Percentiles rank a stretch among this genome's conserved stretches.
phyloP scores from a whole-genome alignment of 2,113 vertebrate species.

The Gorsachius goisagi region DNA sequence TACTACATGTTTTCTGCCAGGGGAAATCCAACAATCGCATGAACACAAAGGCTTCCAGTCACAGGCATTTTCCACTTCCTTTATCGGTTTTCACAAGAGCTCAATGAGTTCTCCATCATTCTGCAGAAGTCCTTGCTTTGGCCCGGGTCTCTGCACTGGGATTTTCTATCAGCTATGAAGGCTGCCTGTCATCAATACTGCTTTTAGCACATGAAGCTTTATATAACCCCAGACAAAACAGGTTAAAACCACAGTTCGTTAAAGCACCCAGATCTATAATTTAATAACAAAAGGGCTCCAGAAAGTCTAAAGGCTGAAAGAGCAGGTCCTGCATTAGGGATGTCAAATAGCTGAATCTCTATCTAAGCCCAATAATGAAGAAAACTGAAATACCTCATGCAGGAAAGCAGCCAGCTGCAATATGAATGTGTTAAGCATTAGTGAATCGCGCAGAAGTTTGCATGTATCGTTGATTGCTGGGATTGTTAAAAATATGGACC shows the following conservation, averaged over 20 bases:
- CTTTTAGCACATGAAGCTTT: not conserved
- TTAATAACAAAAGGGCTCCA: not conserved
- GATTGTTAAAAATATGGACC: not conserved
- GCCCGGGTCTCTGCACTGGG: not conserved
- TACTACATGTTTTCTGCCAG: not conserved
- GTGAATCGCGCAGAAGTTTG: not conserved
- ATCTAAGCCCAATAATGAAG: not conserved
- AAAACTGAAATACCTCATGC: not conserved
- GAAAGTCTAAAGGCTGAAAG: not conserved
- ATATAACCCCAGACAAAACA: not conserved
- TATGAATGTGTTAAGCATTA: not conserved
- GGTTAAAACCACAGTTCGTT: not conserved
- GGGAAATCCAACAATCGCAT: conserved; percentile 34
- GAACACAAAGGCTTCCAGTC: conserved; percentile 16
- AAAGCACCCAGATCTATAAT: not conserved
- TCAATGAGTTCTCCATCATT: not conserved
- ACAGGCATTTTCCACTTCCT: conserved; percentile 34
- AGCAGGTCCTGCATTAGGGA: not conserved
- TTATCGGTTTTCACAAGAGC: not conserved
- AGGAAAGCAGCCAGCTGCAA: not conserved
- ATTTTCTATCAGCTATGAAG: not conserved
- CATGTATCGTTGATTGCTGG: not conserved
- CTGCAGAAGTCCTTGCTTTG: not conserved
- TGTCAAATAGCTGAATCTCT: not conserved
- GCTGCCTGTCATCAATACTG: not conserved